phyloP scores from a whole-genome alignment of 2,113 vertebrate species.

The Lagopus leucura region DNA sequence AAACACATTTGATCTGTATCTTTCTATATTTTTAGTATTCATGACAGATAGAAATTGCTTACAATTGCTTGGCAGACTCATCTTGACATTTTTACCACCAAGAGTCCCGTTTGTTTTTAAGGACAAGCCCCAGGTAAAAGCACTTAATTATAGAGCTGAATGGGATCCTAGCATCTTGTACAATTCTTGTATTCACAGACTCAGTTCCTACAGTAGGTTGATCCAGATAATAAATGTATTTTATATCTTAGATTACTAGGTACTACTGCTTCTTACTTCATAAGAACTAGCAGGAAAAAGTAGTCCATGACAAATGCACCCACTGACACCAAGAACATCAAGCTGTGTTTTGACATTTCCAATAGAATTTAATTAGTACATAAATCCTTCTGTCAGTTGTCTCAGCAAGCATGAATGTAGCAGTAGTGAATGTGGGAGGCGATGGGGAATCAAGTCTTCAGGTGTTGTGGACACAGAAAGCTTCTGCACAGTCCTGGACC shows the following conservation, averaged over 20 bases:
- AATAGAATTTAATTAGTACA: background rate
- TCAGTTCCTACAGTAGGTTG: background rate
- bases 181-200: background rate
- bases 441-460: fast-evolving
- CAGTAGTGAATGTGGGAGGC: fast-evolving
- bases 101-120: constrained; percentile 3
- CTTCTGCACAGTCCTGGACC: background rate
- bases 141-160: background rate
- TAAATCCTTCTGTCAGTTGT: background rate
- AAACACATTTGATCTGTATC: background rate
- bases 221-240: background rate
- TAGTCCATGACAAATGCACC: background rate
- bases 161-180: background rate
- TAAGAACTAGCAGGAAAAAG: background rate
- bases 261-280: background rate
- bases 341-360: background rate
- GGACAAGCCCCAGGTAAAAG: background rate
- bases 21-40: background rate
- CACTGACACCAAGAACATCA: background rate
- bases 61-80: background rate
- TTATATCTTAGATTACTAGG: background rate
- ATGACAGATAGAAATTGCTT: background rate
- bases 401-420: background rate
- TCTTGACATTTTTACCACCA: background rate
- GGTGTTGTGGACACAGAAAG: background rate